Evolutionary conservation across 2,113 vertebrate species (phyloP), one percentile per base, ranked within the genome.

Genomic region (Clarias magur): DNA sequence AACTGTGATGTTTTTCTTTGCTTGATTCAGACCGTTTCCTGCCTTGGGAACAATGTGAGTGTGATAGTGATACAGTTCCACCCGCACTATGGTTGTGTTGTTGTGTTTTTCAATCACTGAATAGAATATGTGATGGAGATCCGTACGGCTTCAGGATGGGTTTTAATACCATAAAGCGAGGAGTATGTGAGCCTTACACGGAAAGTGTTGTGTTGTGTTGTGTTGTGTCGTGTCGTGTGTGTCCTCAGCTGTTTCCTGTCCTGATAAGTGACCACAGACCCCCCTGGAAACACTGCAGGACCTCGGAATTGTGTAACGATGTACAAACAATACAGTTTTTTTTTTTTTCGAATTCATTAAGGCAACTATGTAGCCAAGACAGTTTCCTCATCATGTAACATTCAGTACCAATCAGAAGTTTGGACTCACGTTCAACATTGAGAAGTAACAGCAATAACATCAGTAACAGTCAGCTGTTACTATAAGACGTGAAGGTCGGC

Each of bases 131-230:
- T 80, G 59, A 48, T 21, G n/a, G 12, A 21, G 13, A 68, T 68
- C 53, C 54, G n/a, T 16, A 54, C 54, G 27, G 21, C 65, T 25
- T 70, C 27, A 68, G 82, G 68, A 34, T n/a, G 30, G 54, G 56
- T 11, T 63, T 81, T 73, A 59, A n/a, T 65, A 60, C 21, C 56
- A 54, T 62, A 57, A 78, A 25, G 12, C 27, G 17, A 25, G 23
- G 60, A 5, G 73, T 67, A 16, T n/a, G 23, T 53, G 3, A 1
- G 7, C 38, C 84, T 89, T 91, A 90, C 90, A 88, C 82, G 85
- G 83, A 54, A 88, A 87, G 56, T 27, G n/a, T 78, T 34, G 30
- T 34, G 30, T 78, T 23, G 84, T 89, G 86, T 88, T 89, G 85
- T 90, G 42, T 42, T 7, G 6, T 0, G 34, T 38, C 2, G 34